Percentiles rank a stretch among this genome's conserved stretches.
Conservation (phyloP, 2,113 vertebrate species). For the Pachyramphus minor region DNA sequence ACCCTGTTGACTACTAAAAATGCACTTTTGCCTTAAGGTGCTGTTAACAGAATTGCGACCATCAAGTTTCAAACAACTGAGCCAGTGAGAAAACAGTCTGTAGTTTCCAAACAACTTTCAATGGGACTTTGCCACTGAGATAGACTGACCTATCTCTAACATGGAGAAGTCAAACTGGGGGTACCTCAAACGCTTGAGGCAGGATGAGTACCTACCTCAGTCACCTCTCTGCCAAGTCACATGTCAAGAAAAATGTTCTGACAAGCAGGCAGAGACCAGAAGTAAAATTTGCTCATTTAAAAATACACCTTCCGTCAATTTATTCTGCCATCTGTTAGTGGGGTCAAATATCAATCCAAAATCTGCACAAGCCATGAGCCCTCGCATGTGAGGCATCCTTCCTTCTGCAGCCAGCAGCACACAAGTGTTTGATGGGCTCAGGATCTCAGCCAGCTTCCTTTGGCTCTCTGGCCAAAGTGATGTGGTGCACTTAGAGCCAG, state of each 20-base stretch:
- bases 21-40: not conserved
- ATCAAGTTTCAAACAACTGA: not conserved
- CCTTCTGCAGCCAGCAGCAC: not conserved
- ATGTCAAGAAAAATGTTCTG: not conserved
- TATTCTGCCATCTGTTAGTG: not conserved
- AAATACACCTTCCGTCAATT: not conserved
- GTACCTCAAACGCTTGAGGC: not conserved
- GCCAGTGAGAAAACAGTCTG: no score
- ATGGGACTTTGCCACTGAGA: not conserved
- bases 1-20: not conserved
- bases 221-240: not conserved
- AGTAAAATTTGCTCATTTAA: not conserved
- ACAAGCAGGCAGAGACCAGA: not conserved
- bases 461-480: not conserved
- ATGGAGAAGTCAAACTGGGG: not conserved
- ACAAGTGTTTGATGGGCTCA: not conserved
- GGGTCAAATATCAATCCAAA: not conserved
- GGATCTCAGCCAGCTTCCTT: not conserved
- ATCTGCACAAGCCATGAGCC: not conserved
- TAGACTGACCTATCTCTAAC: not conserved
- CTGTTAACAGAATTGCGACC: not conserved
- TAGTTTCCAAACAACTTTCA: not conserved
- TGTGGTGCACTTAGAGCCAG: rapidly evolving
- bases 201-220: not conserved
- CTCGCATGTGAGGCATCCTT: not conserved